phyloP scores from a whole-genome alignment of 1,140 invertebrate species.

The Dreissena rostriformis region DNA sequence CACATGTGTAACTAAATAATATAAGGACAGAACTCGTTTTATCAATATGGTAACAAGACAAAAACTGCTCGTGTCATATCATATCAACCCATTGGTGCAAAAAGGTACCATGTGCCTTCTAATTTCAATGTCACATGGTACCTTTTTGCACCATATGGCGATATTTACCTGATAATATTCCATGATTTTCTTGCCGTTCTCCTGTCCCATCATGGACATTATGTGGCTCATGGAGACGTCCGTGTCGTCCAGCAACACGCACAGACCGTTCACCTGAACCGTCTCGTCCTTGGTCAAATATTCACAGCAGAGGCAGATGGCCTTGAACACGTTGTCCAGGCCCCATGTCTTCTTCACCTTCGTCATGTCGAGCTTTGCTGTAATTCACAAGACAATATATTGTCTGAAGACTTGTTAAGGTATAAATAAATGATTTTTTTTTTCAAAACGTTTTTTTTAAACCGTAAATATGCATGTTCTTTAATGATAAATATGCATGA shows the following conservation, averaged over 20 bases:
- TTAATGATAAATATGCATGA: too few relatives aligned
- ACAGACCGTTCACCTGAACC: constrained; percentile 28
- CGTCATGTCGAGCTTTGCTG: constrained; percentile 1
- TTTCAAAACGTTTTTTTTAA: too few relatives aligned
- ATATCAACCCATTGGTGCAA: too few relatives aligned
- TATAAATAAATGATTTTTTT: too few relatives aligned
- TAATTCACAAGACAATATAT: neutral
- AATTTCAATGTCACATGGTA: too few relatives aligned
- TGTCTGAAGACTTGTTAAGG: neutral
- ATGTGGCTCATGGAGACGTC: constrained; percentile 30
- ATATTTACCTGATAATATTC: constrained; percentile 45
- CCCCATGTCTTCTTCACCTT: constrained; percentile 27
- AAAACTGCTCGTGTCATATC: too few relatives aligned
- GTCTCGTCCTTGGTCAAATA: constrained; percentile 26
- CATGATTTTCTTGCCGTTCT: constrained; percentile 43
- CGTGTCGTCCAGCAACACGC: constrained; percentile 27
- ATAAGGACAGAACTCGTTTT: too few relatives aligned
- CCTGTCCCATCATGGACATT: constrained; percentile 14
- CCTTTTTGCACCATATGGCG: too few relatives aligned
- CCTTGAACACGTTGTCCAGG: constrained; percentile 18
- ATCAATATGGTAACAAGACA: too few relatives aligned
- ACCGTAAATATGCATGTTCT: too few relatives aligned
- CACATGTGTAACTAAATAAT: too few relatives aligned
- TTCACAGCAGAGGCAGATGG: constrained; percentile 17
- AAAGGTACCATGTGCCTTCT: too few relatives aligned